A percentile compares a stretch with the other conserved stretches of the same genome.
Conservation (phyloP, 2,888 invertebrate species). For the Taenaris catops region DNA sequence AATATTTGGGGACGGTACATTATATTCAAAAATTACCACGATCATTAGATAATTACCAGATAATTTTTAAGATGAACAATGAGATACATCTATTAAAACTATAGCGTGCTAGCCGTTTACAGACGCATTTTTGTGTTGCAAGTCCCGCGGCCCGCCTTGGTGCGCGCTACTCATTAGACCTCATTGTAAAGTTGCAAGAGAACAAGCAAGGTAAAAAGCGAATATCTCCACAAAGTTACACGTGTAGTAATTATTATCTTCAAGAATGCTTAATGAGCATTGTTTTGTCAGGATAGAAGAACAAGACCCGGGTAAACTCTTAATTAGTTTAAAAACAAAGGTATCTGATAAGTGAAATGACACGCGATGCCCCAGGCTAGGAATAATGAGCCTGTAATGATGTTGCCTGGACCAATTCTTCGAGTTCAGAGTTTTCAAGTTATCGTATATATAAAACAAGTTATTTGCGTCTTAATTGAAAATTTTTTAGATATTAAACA, state of each 20-base stretch:
- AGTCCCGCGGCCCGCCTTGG: too few relatives aligned
- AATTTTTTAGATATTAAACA: too few relatives aligned
- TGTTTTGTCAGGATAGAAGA: conserved; percentile 32
- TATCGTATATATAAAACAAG: too few relatives aligned
- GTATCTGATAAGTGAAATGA: conserved; percentile 37
- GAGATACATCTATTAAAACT: too few relatives aligned
- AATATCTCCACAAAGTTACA: conserved; percentile 26
- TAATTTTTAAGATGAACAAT: too few relatives aligned
- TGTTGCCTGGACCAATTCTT: conserved; percentile 34
- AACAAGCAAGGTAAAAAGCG: conserved; percentile 7
- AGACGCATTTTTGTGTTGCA: too few relatives aligned
- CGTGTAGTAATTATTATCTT: conserved; percentile 48
- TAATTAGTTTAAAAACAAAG: conserved; percentile 66
- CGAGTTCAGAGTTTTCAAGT: too few relatives aligned
- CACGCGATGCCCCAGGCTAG: conserved; percentile 41
- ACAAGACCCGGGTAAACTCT: conserved; percentile 38
- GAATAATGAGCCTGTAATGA: conserved; percentile 55
- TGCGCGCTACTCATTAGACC: conserved; percentile 8
- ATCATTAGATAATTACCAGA: too few relatives aligned
- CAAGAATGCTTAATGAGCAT: conserved; percentile 35
- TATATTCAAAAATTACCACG: too few relatives aligned
- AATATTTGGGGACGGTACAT: too few relatives aligned
- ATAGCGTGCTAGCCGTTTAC: too few relatives aligned
- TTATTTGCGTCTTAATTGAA: too few relatives aligned
- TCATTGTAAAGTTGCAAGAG: conserved; percentile 9